Conservation (phyloP, 2,888 invertebrate genomes). For the Apamea epomidion region DNA sequence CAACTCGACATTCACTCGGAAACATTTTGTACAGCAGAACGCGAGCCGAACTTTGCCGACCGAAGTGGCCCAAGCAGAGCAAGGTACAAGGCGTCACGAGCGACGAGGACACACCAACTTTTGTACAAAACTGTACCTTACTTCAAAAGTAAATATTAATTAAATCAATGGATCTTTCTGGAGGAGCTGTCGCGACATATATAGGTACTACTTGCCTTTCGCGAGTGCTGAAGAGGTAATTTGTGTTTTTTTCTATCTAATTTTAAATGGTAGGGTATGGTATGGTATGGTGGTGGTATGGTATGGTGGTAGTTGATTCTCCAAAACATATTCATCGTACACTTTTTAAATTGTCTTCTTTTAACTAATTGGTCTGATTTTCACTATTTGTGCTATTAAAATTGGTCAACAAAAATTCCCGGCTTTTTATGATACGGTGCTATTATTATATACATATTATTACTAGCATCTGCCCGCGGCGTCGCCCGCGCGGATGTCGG, state of each 20-base stretch:
- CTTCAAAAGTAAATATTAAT: not conserved
- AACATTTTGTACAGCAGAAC: slow-evolving; percentile 41
- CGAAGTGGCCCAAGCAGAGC: slow-evolving; percentile 8
- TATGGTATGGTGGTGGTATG: too few relatives aligned
- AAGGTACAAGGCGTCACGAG: not conserved
- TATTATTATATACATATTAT: too few relatives aligned
- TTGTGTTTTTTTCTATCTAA: not conserved
- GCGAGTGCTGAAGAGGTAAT: not conserved
- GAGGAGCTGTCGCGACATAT: not conserved
- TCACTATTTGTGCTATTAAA: not conserved
- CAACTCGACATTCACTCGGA: slow-evolving; percentile 24
- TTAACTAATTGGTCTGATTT: not conserved
- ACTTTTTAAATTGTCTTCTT: not conserved
- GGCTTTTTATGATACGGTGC: not conserved
- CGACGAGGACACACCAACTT: not conserved
- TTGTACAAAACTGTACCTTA: not conserved
- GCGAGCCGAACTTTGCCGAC: slow-evolving; percentile 16
- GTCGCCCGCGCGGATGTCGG: too few relatives aligned
- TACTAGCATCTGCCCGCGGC: too few relatives aligned
- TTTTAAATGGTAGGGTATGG: too few relatives aligned
- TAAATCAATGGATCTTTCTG: not conserved
- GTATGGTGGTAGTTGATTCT: not conserved
- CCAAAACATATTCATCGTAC: not conserved
- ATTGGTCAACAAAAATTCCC: not conserved
- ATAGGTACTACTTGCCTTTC: not conserved